These are phyloP conservation scores for Agapornis canus DNA, from an alignment of 2,797 vertebrate genomes.

Conservation along the genomic window DNA sequence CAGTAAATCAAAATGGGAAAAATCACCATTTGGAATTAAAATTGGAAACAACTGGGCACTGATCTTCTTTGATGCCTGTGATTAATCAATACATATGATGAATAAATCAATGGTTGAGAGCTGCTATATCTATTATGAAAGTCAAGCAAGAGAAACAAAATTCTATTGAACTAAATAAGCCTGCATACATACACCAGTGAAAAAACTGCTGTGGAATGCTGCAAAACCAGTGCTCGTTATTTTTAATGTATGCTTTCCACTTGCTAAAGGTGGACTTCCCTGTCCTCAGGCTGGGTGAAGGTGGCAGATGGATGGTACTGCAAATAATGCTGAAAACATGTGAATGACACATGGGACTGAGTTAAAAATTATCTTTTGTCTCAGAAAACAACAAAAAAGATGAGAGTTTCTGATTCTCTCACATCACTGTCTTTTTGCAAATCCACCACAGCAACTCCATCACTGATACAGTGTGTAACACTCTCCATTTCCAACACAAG, in stretches of 20 bases:
- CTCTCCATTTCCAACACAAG: neutral
- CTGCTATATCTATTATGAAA: neutral
- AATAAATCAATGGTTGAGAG: neutral
- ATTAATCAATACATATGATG: neutral
- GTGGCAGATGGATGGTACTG: neutral
- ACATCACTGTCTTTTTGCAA: constrained; percentile 9
- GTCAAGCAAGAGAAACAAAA: neutral
- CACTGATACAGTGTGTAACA: neutral
- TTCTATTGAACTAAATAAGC: neutral
- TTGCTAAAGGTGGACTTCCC: neutral
- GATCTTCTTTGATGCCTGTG: neutral
- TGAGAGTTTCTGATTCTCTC: constrained; percentile 5
- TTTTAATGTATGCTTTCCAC: constrained; percentile 36
- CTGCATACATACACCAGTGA: neutral
- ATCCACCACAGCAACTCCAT: neutral
- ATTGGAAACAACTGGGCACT: neutral
- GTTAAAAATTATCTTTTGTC: constrained; percentile 46
- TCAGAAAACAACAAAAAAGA: constrained; percentile 10
- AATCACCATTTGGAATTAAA: neutral
- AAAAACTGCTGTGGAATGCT: neutral
- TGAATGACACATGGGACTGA: neutral
- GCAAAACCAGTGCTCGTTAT: constrained; percentile 21
- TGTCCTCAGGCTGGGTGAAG: constrained; percentile 6
- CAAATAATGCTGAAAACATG: neutral
- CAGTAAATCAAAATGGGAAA: neutral